Conservation (phyloP, 92 coral and sea anemone species). For the Montipora capitata region DNA sequence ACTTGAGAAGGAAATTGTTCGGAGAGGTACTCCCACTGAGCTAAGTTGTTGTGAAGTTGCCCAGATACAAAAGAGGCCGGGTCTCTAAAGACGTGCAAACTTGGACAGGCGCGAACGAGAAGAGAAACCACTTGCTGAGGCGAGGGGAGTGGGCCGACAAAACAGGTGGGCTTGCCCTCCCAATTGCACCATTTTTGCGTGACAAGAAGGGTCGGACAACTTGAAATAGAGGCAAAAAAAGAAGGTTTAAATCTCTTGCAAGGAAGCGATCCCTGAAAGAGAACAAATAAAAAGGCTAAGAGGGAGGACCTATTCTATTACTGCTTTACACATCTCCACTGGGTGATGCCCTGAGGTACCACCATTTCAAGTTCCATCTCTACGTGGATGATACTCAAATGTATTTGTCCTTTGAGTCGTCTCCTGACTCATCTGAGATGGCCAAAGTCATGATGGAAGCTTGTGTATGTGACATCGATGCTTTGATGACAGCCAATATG, state of each 20-base stretch:
- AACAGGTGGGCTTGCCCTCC: constrained; percentile 20
- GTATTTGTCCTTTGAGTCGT: neutral
- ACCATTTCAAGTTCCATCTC: neutral
- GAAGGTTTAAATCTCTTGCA: neutral
- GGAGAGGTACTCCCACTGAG: constrained; percentile 59
- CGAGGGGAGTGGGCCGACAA: constrained; percentile 12
- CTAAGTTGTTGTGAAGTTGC: constrained; percentile 60
- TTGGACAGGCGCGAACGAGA: constrained; percentile 53
- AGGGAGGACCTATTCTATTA: constrained; percentile 17
- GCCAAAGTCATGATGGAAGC: no score
- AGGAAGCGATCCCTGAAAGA: constrained; percentile 12
- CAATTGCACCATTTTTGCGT: constrained; percentile 16
- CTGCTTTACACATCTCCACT: constrained; percentile 11
- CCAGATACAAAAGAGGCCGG: constrained; percentile 67
- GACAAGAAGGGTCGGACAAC: neutral
- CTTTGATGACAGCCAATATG: neutral
- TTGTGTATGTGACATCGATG: no score
- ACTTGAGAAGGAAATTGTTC: constrained; percentile 47
- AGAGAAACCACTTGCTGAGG: constrained; percentile 16
- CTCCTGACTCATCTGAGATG: neutral
- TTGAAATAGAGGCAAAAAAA: neutral
- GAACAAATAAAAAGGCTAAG: neutral
- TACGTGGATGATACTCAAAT: neutral
- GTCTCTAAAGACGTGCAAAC: constrained; percentile 46
- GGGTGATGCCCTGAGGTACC: neutral